Percentiles rank a stretch among this genome's conserved stretches.
Conservation (phyloP, 2,888 invertebrate species). For the Sisyra terminalis region DNA sequence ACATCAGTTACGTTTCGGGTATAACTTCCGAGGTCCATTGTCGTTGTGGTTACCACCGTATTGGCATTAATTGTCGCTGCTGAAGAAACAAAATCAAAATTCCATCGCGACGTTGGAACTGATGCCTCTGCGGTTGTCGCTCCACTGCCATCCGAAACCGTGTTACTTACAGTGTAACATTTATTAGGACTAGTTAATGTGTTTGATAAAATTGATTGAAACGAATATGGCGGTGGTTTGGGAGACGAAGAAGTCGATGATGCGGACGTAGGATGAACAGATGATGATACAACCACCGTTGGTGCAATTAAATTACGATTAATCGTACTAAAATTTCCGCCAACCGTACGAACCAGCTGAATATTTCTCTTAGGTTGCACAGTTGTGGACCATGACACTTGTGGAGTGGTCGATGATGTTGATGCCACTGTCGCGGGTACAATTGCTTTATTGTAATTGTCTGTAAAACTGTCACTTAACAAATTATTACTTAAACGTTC, state of each 20-base stretch:
- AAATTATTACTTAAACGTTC: not conserved
- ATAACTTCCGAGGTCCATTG: not conserved
- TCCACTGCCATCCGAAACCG: not conserved
- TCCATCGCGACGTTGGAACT: not conserved
- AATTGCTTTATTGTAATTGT: no score
- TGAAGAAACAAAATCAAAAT: not conserved
- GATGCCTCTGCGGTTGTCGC: not conserved
- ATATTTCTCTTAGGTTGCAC: no score
- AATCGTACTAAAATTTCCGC: no score
- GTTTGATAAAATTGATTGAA: slow-evolving; percentile 17
- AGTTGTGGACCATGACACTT: no score
- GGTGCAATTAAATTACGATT: no score
- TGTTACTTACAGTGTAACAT: slow-evolving; percentile 17
- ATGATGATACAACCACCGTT: no score
- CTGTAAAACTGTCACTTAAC: not conserved
- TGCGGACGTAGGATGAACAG: no score
- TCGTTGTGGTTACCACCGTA: not conserved
- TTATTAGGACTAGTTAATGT: slow-evolving; percentile 25
- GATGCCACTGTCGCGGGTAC: no score
- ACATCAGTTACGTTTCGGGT: not conserved
- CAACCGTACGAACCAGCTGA: no score
- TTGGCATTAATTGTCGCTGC: slow-evolving; percentile 1
- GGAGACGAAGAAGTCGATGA: no score
- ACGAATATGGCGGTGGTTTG: no score
- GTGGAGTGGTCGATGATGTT: no score